Conservation (phyloP, 2,888 invertebrate species). For the Schizotus pectinicornis region DNA sequence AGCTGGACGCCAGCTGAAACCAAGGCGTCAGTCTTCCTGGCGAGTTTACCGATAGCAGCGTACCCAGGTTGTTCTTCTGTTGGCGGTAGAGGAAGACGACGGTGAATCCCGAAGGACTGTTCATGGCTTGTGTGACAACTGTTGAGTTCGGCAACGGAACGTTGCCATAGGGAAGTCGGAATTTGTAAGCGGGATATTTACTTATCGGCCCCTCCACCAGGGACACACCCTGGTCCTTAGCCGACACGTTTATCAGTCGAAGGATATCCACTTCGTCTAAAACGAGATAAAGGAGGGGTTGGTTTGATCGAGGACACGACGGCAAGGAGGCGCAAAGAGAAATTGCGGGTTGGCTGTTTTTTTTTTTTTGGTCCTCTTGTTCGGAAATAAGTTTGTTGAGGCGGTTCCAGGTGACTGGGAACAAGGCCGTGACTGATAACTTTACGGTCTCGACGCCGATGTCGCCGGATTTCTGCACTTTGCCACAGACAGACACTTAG, state of each 20-base stretch:
- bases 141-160: constrained; percentile 55
- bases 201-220: constrained; percentile 56
- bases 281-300: constrained; percentile 6
- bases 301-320: too few relatives aligned
- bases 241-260: constrained; percentile 56
- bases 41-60: constrained; percentile 56
- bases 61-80: constrained; percentile 58
- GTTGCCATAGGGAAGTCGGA: constrained; percentile 57
- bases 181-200: constrained; percentile 58
- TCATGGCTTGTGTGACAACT: constrained; percentile 52
- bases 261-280: constrained; percentile 57
- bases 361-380: too few relatives aligned
- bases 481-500: too few relatives aligned
- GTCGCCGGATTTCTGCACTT: too few relatives aligned
- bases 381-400: too few relatives aligned
- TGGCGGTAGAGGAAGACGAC: constrained; percentile 57
- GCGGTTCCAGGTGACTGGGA: too few relatives aligned
- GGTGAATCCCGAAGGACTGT: constrained; percentile 53
- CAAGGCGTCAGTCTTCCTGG: constrained; percentile 59
- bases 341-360: not conserved
- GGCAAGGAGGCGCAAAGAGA: not conserved
- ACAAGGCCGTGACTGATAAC: too few relatives aligned
- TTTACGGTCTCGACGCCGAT: too few relatives aligned
- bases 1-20: constrained; percentile 57
- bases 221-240: constrained; percentile 58